Conservation (phyloP, 2,888 invertebrate species). For the Carcina quercana region DNA sequence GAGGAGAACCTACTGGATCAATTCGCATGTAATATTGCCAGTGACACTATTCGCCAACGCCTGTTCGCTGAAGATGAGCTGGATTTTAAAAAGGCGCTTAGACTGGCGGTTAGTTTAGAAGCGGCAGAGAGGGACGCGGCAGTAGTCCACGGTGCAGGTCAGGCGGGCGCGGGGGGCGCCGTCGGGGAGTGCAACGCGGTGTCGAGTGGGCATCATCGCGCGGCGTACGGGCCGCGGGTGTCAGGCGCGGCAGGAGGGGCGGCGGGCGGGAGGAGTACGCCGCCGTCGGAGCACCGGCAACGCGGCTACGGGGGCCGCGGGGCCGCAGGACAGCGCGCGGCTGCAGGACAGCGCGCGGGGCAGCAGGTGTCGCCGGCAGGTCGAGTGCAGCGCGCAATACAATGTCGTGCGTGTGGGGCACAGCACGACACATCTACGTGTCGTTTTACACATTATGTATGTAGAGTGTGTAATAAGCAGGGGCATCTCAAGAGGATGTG, state of each 20-base stretch:
- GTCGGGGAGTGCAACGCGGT: not conserved
- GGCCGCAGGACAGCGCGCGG: conserved; percentile 7
- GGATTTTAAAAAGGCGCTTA: conserved; percentile 7
- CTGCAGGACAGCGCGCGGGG: too few species aligned
- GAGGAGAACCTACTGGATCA: conserved; percentile 21
- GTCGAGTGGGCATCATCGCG: not conserved
- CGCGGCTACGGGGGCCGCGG: too few species aligned
- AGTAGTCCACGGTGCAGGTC: conserved; percentile 1
- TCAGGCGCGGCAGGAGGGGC: not conserved
- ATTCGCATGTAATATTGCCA: conserved; percentile 14
- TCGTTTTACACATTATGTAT: conserved; percentile 9
- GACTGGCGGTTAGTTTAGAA: conserved; percentile 13
- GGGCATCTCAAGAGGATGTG: conserved; percentile 7
- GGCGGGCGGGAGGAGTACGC: not conserved
- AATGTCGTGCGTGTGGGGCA: conserved; percentile 8
- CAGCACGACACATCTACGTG: conserved; percentile 4
- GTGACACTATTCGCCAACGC: conserved; percentile 15
- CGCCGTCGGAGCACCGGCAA: not conserved
- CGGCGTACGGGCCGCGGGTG: not conserved
- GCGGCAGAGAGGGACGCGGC: conserved; percentile 15
- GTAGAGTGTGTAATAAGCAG: conserved; percentile 7
- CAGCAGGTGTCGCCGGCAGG: not conserved
- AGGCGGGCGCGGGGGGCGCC: not conserved
- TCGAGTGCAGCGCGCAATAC: not conserved
- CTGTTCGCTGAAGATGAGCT: conserved; percentile 17